A percentile compares a stretch with the other conserved stretches of the same genome.
These are phyloP conservation scores for Sylvilagus bachmani DNA, from an alignment of 2,113 vertebrate genomes.

Conservation along the genomic window DNA sequence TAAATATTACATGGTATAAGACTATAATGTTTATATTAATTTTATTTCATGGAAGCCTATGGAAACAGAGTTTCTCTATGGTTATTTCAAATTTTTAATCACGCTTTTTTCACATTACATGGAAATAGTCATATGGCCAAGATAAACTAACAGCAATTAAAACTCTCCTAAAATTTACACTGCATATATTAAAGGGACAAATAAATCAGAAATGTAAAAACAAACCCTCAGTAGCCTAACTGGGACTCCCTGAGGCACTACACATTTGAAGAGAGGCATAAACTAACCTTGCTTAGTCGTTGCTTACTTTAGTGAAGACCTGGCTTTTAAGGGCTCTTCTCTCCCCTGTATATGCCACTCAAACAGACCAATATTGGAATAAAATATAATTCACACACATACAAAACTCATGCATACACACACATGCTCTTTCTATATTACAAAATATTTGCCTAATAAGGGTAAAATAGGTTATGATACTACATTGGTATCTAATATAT, in stretches of 20 bases:
- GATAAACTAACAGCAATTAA: neutral
- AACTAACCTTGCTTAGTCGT: neutral
- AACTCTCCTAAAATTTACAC: neutral
- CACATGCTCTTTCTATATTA: neutral
- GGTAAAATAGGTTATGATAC: too few species aligned
- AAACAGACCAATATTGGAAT: neutral
- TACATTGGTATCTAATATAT: neutral
- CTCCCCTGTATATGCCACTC: neutral
- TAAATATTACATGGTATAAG: neutral
- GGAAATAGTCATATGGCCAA: neutral
- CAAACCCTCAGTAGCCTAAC: neutral
- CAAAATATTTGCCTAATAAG: too few species aligned
- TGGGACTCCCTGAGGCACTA: neutral
- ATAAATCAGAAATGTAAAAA: neutral
- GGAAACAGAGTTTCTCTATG: neutral
- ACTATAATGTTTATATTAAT: neutral
- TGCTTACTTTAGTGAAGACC: neutral
- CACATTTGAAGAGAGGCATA: neutral
- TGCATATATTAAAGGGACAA: neutral
- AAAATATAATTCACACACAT: neutral
- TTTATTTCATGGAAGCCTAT: neutral
- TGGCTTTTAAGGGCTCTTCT: neutral
- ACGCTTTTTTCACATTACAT: neutral
- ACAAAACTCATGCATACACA: neutral
- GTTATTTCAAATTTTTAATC: neutral